Evolutionary conservation across 2,888 invertebrate species (phyloP).

Genomic region (Hydriomena furcata): DNA sequence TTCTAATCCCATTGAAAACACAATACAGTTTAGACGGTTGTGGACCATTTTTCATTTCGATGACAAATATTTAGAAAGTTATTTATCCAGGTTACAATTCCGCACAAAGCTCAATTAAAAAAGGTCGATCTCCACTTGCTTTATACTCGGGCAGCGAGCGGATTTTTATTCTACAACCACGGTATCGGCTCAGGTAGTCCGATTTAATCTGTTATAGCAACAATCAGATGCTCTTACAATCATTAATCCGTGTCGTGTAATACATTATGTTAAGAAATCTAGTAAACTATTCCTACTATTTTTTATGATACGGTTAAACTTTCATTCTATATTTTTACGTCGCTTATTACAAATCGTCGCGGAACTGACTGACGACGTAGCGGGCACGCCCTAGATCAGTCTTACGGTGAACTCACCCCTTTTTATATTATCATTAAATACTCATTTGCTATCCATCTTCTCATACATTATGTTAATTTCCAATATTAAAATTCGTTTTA

Average conservation of each 20-base stretch:
- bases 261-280: too few species aligned
- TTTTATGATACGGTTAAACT: background rate
- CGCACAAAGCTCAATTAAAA: slow-evolving; percentile 67
- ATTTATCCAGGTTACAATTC: slow-evolving; percentile 73
- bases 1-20: slow-evolving; percentile 77
- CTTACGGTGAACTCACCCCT: slow-evolving; percentile 53
- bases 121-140: slow-evolving; percentile 61
- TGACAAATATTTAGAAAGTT: slow-evolving; percentile 82
- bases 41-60: slow-evolving; percentile 77
- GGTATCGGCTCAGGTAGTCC: slow-evolving; percentile 75
- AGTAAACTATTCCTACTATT: background rate
- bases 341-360: slow-evolving; percentile 47
- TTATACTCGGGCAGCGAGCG: slow-evolving; percentile 64
- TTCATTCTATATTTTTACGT: slow-evolving; percentile 51
- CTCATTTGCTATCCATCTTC: slow-evolving; percentile 70
- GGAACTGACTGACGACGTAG: slow-evolving; percentile 60
- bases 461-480: slow-evolving; percentile 52
- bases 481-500: slow-evolving; percentile 39
- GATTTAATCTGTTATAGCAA: slow-evolving; percentile 75
- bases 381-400: slow-evolving; percentile 63
- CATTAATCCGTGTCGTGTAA: slow-evolving; percentile 52
- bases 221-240: slow-evolving; percentile 53
- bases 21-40: slow-evolving; percentile 63
- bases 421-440: slow-evolving; percentile 69
- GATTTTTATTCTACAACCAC: slow-evolving; percentile 77